Percentiles rank a stretch among this genome's conserved stretches.
phyloP scores from a whole-genome alignment of 1,140 invertebrate genomes.

The Rhagoletis zephyria region DNA sequence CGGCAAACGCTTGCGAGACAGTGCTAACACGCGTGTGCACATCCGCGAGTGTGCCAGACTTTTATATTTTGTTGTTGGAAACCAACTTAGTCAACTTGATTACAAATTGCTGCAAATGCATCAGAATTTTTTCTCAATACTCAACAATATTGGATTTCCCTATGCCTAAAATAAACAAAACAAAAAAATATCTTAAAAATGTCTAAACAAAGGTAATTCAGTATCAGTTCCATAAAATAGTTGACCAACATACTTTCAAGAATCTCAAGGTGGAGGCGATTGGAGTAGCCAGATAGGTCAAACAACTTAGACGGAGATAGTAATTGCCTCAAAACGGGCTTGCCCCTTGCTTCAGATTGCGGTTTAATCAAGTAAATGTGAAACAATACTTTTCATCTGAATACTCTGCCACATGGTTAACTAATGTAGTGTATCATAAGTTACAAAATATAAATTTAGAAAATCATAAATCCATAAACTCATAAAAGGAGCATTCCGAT shows the following conservation, averaged over 20 bases:
- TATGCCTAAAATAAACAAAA: too few species aligned
- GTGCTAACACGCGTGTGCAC: constrained; percentile 6
- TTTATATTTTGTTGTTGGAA: not conserved
- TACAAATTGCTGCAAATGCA: not conserved
- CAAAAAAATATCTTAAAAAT: too few species aligned
- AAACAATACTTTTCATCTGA: not conserved
- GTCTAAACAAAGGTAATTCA: not conserved
- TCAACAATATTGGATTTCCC: not conserved
- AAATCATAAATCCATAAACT: constrained; percentile 29
- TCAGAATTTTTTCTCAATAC: constrained; percentile 21
- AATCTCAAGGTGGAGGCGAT: not conserved
- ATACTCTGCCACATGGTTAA: not conserved
- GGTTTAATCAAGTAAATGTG: not conserved
- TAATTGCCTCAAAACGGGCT: not conserved
- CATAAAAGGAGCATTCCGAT: constrained; percentile 28
- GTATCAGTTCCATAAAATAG: not conserved
- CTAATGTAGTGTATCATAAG: not conserved
- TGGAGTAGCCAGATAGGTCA: not conserved
- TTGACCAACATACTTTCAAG: not conserved
- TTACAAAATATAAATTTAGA: not conserved
- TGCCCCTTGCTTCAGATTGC: not conserved
- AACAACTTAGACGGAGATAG: not conserved
- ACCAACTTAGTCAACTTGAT: too few species aligned
- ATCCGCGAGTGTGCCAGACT: not conserved
- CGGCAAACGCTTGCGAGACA: not conserved